Evolutionary conservation across 1,140 invertebrate species (phyloP).

Genomic region (Vanessa atalanta): DNA sequence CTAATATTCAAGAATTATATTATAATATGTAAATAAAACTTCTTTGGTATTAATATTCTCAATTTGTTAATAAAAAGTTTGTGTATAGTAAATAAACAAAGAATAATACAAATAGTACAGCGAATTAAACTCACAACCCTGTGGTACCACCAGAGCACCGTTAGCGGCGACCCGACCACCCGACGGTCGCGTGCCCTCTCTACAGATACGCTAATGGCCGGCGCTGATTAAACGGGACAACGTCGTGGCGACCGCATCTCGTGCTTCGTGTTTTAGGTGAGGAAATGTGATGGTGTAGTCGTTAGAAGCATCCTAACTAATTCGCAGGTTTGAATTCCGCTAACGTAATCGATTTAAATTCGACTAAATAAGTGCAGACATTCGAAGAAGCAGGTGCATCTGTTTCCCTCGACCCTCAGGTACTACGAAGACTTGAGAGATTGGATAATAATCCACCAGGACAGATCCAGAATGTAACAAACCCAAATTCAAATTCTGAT

Average conservation of each 20-base stretch:
- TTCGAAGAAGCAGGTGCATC: too few species aligned
- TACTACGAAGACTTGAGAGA: too few species aligned
- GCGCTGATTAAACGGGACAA: slow-evolving; percentile 25
- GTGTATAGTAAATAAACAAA: background rate
- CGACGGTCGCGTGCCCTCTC: slow-evolving; percentile 8
- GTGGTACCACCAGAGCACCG: background rate
- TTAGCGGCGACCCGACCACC: slow-evolving; percentile 22
- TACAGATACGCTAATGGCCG: slow-evolving; percentile 28
- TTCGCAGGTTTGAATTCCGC: too few species aligned
- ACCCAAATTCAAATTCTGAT: too few species aligned
- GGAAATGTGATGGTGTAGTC: background rate
- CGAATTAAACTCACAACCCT: background rate
- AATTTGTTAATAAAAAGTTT: background rate
- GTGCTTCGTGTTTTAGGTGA: background rate
- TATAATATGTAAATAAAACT: too few species aligned
- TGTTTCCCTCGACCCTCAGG: too few species aligned
- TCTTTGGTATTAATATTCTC: too few species aligned
- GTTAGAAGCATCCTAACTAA: background rate
- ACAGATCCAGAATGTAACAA: too few species aligned
- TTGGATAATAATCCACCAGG: too few species aligned
- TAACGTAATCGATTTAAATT: too few species aligned
- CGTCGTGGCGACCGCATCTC: slow-evolving; percentile 14
- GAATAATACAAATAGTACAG: background rate
- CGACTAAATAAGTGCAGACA: too few species aligned
- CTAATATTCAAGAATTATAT: too few species aligned